These are phyloP conservation scores for Uloborus plumipes DNA, from an alignment of 2,888 invertebrate species.

Conservation along the genomic window DNA sequence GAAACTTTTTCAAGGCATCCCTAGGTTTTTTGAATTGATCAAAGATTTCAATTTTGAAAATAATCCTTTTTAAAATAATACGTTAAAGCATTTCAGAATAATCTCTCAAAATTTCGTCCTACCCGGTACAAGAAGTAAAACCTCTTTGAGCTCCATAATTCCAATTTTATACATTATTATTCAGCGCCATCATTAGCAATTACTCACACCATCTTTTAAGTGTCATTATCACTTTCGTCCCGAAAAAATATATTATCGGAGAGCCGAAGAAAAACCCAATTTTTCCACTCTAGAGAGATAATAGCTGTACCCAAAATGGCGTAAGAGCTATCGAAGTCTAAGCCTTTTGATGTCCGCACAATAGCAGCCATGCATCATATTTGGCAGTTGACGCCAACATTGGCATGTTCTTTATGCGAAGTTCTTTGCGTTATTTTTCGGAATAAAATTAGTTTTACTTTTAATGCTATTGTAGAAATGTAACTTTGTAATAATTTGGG, in stretches of 20 bases:
- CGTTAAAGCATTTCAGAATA: too few species aligned
- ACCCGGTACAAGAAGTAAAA: too few species aligned
- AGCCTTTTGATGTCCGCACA: constrained; percentile 25
- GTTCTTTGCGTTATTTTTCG: constrained; percentile 32
- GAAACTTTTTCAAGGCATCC: too few species aligned
- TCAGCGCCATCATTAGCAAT: background rate
- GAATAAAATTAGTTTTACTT: constrained; percentile 26
- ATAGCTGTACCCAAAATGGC: constrained; percentile 14
- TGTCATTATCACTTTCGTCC: constrained; percentile 7
- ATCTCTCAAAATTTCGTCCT: too few species aligned
- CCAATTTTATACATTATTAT: too few species aligned
- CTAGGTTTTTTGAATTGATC: too few species aligned
- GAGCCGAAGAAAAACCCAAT: constrained; percentile 9
- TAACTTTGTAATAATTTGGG: constrained; percentile 23
- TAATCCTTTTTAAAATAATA: too few species aligned
- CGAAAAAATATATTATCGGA: background rate
- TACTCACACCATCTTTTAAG: constrained; percentile 26
- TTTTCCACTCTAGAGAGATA: constrained; percentile 20
- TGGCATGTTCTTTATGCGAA: constrained; percentile 26
- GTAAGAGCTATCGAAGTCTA: constrained; percentile 15
- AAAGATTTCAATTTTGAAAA: too few species aligned
- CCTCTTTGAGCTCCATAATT: too few species aligned
- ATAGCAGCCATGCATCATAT: constrained; percentile 29
- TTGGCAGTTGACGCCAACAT: constrained; percentile 29
- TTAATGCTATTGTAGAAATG: constrained; percentile 23